Base-by-base conservation (phyloP, 2,113 vertebrate species). In the Otus sunia region DNA sequence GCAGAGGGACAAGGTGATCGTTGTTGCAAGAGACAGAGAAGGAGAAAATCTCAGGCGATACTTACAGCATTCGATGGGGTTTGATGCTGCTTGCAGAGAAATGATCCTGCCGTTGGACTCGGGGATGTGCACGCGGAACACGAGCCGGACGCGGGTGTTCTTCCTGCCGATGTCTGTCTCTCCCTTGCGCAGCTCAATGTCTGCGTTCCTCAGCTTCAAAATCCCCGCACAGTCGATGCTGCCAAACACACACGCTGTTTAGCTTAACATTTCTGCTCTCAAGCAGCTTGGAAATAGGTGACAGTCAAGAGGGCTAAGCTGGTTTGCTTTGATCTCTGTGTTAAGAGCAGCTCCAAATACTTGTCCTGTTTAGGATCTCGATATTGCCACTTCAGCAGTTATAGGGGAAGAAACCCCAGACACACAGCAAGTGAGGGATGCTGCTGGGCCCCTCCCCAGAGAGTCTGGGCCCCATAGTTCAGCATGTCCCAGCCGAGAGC, bases 171-270 rank as follows among this genome's bases (percentile, higher is more conserved):
- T 99, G 97, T 99, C 99, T 0, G 99, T 99, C 98, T 99, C 99
- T 7, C 99, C 99, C 94, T 99, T 99, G 86, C 99, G 98, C 95
- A 99, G 98, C 97, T 99, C 99, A 2, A 99, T 99, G 97, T 99
- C 99, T 0, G 99, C 99, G 0, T 99, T 99, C 67, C 99, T 97
- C 59, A 99, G 98, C 96, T 99, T 99, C 97, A 99, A 97, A 97
- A 99, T 99, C 79, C 99, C 99, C 0, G 99, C 99, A 0, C 99
- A 99, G 98, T 99, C 99, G 27, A 99, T 99, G 97, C 99, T 99
- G 97, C 55, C 88, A 66, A 82, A 77, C 50, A 97, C 41, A 90
- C 25, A 7, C 8, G 0, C 23, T 3, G 0, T n/a, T 76, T 34
- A n/a, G n/a, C 26, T 84, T 62, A 45, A 14, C 43, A 3, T 3